Conservation (phyloP, 53 echinoderm and acorn worm genomes). For the Astropecten irregularis region DNA sequence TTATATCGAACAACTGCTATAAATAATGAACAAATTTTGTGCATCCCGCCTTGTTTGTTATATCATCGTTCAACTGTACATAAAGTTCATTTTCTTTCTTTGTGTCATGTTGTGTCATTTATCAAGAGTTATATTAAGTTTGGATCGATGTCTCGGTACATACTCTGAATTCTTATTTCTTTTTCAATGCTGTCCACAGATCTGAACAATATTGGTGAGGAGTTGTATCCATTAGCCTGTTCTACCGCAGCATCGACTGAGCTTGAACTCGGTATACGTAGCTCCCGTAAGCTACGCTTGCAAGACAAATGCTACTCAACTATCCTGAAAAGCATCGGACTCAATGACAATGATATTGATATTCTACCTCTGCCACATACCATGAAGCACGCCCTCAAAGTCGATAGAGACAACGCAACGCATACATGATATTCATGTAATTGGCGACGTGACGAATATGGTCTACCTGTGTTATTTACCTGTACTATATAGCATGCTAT, state of each 20-base stretch:
- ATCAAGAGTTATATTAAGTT: too few relatives aligned
- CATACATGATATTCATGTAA: background rate
- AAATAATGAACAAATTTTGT: too few relatives aligned
- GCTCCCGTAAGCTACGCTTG: constrained; percentile 49
- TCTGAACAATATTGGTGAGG: constrained; percentile 38
- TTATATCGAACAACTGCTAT: too few relatives aligned
- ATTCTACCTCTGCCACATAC: constrained; percentile 47
- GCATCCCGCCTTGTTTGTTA: too few relatives aligned
- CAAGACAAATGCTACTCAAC: constrained; percentile 66
- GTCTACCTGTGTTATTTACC: too few relatives aligned
- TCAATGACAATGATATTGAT: constrained; percentile 39
- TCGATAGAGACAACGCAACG: background rate
- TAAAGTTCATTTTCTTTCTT: too few relatives aligned
- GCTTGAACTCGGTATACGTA: constrained; percentile 52
- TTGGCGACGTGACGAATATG: background rate
- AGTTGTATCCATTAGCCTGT: constrained; percentile 55
- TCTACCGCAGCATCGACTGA: constrained; percentile 58
- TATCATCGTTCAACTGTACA: too few relatives aligned
- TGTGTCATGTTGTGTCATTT: too few relatives aligned
- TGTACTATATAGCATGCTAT: too few relatives aligned
- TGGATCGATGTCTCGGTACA: too few relatives aligned
- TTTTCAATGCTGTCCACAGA: too few relatives aligned
- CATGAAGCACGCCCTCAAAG: constrained; percentile 41
- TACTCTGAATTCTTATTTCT: too few relatives aligned
- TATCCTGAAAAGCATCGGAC: constrained; percentile 30